Evolutionary conservation across 2,113 vertebrate genomes (phyloP), one percentile per base, ranked within the genome.

Genomic region (Brachionichthys hirsutus): DNA sequence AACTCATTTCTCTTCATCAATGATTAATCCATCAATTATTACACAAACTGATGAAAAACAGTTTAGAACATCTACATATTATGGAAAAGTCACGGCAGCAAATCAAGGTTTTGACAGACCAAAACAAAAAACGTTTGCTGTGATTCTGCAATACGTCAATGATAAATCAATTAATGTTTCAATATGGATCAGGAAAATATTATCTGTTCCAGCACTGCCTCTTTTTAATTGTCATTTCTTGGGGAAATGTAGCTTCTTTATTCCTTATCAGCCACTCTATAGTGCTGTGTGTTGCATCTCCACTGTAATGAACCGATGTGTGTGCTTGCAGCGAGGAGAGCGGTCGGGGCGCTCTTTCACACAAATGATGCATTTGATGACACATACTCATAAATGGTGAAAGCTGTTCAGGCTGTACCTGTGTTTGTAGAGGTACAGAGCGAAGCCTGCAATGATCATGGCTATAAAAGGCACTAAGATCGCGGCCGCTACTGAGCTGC

Each of bases 391-490:
- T 10, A 7, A 12, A 14, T 9, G 6, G 20, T 60, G 30, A 55
- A 9, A 5, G 7, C 14, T 10, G 17, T 2, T 46, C 17, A 22
- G 54, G 3, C 1, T 56, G 38, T 75, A 98, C 97, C 97, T 98
- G 94, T 99, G 97, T 93, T 99, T 99, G 89, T 99, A 99, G 87
- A 99, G 97, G 90, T 98, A 99, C 80, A 99, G 91, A 78, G 97
- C 96, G 4, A 99, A 99, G 91, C 97, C 97, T 72, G 97, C 96
- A 47, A 98, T 98, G 89, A 99, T 99, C 92, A 99, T 95, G 77
- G 97, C 96, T 62, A 99, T 95, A 92, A 99, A 99, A 95, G 97
- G 97, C 94, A 99, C 97, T 82, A 98, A 92, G 71, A 99, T 99
- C 65, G 97, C 97, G 66, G 96, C 96, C 3, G 97, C 97, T 84